Evolutionary conservation across 2,113 vertebrate genomes (phyloP).

Genomic region (Phycodurus eques): DNA sequence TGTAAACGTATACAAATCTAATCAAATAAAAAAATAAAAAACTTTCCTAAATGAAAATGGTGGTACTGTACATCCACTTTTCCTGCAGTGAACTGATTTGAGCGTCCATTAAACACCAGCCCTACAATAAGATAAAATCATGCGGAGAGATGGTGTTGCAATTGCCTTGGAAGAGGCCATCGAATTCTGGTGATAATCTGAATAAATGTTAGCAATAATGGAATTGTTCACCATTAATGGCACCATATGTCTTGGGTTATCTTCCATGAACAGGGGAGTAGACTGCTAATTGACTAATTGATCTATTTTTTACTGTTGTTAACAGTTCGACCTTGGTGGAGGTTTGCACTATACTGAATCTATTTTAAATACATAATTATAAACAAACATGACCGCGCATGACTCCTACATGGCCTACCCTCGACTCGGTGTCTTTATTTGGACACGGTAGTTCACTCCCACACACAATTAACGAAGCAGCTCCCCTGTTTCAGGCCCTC

Average conservation of each 20-base stretch:
- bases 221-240: no score
- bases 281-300: neutral
- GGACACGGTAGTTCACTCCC: constrained; percentile 48
- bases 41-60: no score
- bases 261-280: neutral
- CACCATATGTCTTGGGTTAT: neutral
- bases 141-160: no score
- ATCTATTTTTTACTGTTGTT: no score
- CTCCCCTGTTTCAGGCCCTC: constrained; percentile 21
- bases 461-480: constrained; percentile 54
- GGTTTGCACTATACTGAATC: neutral
- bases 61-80: no score
- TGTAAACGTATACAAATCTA: no score
- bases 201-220: neutral
- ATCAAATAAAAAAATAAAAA: no score
- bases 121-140: no score
- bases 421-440: constrained; percentile 17
- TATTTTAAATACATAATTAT: neutral
- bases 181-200: no score
- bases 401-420: neutral
- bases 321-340: neutral
- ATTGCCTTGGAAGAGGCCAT: no score
- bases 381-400: neutral
- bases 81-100: no score
- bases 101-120: no score